phyloP scores from a whole-genome alignment of 2,888 invertebrate species.

The Steinernema hermaphroditum region DNA sequence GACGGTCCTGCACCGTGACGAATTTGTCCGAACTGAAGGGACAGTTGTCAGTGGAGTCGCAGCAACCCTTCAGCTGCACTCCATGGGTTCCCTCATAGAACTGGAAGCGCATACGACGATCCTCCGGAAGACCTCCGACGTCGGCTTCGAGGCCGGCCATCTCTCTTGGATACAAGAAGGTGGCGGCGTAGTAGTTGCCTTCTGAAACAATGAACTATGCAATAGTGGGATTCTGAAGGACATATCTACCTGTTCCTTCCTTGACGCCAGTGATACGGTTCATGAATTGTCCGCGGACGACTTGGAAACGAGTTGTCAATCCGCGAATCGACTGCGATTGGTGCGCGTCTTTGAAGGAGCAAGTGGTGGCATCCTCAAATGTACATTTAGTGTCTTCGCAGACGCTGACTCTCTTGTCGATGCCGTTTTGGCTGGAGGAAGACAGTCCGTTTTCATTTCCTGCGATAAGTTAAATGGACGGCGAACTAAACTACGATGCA shows the following conservation, averaged over 20 bases:
- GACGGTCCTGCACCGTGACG: slow-evolving; percentile 62
- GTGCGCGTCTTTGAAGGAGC: slow-evolving; percentile 60
- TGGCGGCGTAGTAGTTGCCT: slow-evolving; percentile 64
- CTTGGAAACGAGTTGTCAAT: slow-evolving; percentile 63
- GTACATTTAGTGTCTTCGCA: slow-evolving; percentile 60
- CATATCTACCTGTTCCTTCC: slow-evolving; percentile 59
- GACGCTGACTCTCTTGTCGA: background rate
- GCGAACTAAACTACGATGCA: background rate
- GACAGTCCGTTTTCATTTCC: background rate
- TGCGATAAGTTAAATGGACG: background rate
- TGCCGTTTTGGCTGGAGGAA: background rate
- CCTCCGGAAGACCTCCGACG: slow-evolving; percentile 54
- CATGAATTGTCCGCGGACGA: slow-evolving; percentile 65
- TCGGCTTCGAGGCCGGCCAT: slow-evolving; percentile 61
- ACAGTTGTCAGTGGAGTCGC: slow-evolving; percentile 43
- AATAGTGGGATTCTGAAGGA: too few relatives aligned
- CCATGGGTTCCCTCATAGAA: slow-evolving; percentile 66
- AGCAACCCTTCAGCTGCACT: slow-evolving; percentile 64
- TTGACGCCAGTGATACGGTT: slow-evolving; percentile 65
- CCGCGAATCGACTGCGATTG: slow-evolving; percentile 62
- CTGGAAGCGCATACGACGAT: slow-evolving; percentile 59
- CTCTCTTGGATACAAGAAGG: slow-evolving; percentile 64
- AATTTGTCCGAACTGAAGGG: slow-evolving; percentile 63
- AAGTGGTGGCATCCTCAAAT: slow-evolving; percentile 59
- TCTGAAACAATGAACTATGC: too few relatives aligned